phyloP scores from a whole-genome alignment of 1,140 invertebrate genomes.

The Lasioglossum baleicum region DNA sequence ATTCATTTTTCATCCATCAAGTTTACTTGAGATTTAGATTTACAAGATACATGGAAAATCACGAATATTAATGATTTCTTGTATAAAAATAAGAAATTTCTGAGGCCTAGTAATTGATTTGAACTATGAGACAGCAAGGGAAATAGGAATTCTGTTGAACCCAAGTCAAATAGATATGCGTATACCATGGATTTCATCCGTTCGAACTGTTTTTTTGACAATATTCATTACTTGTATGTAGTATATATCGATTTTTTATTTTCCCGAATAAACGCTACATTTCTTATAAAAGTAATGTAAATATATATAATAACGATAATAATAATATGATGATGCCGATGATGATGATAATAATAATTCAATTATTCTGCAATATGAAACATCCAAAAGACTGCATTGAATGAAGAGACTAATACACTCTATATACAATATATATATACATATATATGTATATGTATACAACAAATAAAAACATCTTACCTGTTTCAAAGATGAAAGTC shows the following conservation, averaged over 20 bases:
- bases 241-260: slow-evolving; percentile 12
- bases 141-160: not conserved
- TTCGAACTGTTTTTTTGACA: slow-evolving; percentile 38
- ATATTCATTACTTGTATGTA: slow-evolving; percentile 26
- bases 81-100: slow-evolving; percentile 49
- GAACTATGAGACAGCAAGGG: not conserved
- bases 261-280: slow-evolving; percentile 4
- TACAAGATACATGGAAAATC: not conserved
- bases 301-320: not conserved
- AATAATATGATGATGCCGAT: no score
- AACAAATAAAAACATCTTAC: slow-evolving; percentile 29
- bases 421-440: slow-evolving; percentile 18
- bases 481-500: slow-evolving; percentile 1
- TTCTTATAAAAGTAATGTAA: slow-evolving; percentile 9
- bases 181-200: slow-evolving; percentile 39
- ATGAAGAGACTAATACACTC: slow-evolving; percentile 20
- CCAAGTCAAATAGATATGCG: slow-evolving; percentile 22
- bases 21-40: no score
- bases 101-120: slow-evolving; percentile 43
- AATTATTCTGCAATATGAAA: slow-evolving; percentile 14
- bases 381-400: slow-evolving; percentile 22
- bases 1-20: slow-evolving; percentile 17
- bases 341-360: not conserved
- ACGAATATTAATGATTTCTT: slow-evolving; percentile 23
- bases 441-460: not conserved